phyloP scores from a whole-genome alignment of 2,888 invertebrate genomes.

The Perizoma flavofasciatum region DNA sequence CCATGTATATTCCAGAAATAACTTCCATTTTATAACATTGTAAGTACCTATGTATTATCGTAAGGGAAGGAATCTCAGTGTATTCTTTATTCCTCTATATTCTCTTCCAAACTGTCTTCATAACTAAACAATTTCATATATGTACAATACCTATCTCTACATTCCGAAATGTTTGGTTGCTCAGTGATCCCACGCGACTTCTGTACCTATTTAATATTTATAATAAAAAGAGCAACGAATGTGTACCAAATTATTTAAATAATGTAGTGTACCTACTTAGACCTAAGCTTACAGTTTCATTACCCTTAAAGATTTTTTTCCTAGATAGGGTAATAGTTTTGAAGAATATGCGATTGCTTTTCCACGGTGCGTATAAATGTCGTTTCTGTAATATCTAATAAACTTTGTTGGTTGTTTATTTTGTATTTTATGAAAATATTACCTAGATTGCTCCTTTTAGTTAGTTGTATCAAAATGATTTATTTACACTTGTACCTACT shows the following conservation, averaged over 20 bases:
- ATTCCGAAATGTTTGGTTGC: slow-evolving; percentile 75
- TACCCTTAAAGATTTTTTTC: slow-evolving; percentile 48
- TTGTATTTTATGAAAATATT: background rate
- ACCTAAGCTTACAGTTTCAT: slow-evolving; percentile 63
- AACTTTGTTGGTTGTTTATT: slow-evolving; percentile 13
- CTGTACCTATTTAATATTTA: slow-evolving; percentile 51
- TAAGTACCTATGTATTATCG: slow-evolving; percentile 20
- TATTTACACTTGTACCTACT: slow-evolving; percentile 25
- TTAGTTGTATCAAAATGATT: slow-evolving; percentile 18
- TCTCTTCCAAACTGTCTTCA: slow-evolving; percentile 24
- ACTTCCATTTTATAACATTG: slow-evolving; percentile 58
- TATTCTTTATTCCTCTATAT: slow-evolving; percentile 48
- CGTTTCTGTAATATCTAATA: slow-evolving; percentile 4
- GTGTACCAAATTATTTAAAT: slow-evolving; percentile 80
- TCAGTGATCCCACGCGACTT: slow-evolving; percentile 54
- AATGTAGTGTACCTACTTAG: slow-evolving; percentile 74
- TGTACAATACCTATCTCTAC: slow-evolving; percentile 52
- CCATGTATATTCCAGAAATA: slow-evolving; percentile 58
- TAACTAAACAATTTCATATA: slow-evolving; percentile 44
- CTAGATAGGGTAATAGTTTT: slow-evolving; percentile 41
- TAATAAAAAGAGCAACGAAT: slow-evolving; percentile 77
- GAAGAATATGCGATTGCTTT: slow-evolving; percentile 33
- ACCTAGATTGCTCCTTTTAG: slow-evolving; percentile 6
- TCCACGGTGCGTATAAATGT: slow-evolving; percentile 31
- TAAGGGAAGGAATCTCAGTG: slow-evolving; percentile 56